phyloP scores from a whole-genome alignment of 1,140 invertebrate species.

The Aphelinus atriplicis region DNA sequence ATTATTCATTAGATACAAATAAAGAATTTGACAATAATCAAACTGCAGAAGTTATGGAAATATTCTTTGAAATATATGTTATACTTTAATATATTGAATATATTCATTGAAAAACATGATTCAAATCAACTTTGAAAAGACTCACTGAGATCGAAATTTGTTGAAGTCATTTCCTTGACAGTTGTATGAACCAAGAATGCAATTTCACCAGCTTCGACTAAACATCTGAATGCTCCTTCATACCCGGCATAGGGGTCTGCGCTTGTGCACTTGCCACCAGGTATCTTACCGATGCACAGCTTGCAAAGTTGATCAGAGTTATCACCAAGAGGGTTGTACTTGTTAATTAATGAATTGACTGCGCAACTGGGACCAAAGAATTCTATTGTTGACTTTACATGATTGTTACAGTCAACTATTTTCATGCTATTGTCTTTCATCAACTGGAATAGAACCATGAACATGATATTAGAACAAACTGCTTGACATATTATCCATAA shows the following conservation, averaged over 20 bases:
- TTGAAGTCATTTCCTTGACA: slow-evolving; percentile 75
- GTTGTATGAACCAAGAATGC: slow-evolving; percentile 93
- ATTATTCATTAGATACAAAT: slow-evolving; percentile 16
- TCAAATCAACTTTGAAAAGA: too few relatives aligned
- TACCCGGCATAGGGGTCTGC: slow-evolving; percentile 92
- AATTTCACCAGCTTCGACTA: slow-evolving; percentile 88
- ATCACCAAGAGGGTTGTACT: slow-evolving; percentile 93
- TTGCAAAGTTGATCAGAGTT: slow-evolving; percentile 85
- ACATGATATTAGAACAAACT: slow-evolving; percentile 8
- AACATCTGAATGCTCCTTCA: slow-evolving; percentile 88
- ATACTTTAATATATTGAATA: too few relatives aligned
- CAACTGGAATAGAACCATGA: slow-evolving; percentile 67
- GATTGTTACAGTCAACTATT: slow-evolving; percentile 93
- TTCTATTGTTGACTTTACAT: slow-evolving; percentile 90
- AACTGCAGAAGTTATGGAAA: background rate
- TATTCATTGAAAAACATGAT: too few relatives aligned
- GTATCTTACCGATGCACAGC: slow-evolving; percentile 82
- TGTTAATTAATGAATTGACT: slow-evolving; percentile 88
- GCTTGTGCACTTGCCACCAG: slow-evolving; percentile 82
- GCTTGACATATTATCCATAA: background rate
- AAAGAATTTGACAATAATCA: slow-evolving; percentile 8
- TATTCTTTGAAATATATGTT: background rate
- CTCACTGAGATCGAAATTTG: slow-evolving; percentile 69
- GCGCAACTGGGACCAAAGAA: slow-evolving; percentile 94
- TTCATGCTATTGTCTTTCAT: slow-evolving; percentile 84